Evolutionary conservation across 2,888 invertebrate genomes (phyloP).

Genomic region (Drosophila antonietae): DNA sequence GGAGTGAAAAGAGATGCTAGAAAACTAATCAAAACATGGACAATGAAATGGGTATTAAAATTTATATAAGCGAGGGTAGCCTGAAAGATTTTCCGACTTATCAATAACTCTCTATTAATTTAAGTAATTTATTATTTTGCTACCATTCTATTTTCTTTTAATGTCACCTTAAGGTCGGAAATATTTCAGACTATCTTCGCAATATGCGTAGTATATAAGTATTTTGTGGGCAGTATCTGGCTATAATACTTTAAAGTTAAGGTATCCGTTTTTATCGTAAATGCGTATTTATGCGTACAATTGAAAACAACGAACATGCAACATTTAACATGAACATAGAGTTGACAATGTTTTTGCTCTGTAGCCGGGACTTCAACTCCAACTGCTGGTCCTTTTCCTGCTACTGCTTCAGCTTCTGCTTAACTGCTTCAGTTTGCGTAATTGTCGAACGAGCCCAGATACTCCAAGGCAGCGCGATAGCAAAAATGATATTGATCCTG

Average conservation of each 20-base stretch:
- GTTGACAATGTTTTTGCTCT: constrained; percentile 52
- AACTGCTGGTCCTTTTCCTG: constrained; percentile 4
- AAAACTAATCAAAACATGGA: constrained; percentile 24
- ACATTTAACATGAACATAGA: constrained; percentile 44
- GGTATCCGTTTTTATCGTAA: constrained; percentile 69
- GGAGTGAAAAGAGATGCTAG: constrained; percentile 3
- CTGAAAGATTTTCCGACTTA: neutral
- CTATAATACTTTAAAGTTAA: constrained; percentile 75
- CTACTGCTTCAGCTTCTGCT: constrained; percentile 1
- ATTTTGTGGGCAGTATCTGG: constrained; percentile 73
- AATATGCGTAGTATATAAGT: constrained; percentile 27
- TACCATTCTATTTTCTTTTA: neutral
- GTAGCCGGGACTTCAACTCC: constrained; percentile 24
- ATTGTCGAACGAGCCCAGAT: constrained; percentile 98
- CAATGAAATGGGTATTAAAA: constrained; percentile 7
- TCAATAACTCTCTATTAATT: neutral
- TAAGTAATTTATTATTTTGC: neutral
- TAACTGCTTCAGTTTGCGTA: constrained; percentile 90
- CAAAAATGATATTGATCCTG: constrained; percentile 99
- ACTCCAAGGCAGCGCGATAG: constrained; percentile 99
- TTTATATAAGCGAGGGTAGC: constrained; percentile 13
- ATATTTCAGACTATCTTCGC: neutral
- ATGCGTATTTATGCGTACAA: constrained; percentile 75
- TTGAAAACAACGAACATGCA: constrained; percentile 39
- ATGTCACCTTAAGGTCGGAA: neutral